Conservation (phyloP, 2,113 vertebrate species). For the Balaeniceps rex region DNA sequence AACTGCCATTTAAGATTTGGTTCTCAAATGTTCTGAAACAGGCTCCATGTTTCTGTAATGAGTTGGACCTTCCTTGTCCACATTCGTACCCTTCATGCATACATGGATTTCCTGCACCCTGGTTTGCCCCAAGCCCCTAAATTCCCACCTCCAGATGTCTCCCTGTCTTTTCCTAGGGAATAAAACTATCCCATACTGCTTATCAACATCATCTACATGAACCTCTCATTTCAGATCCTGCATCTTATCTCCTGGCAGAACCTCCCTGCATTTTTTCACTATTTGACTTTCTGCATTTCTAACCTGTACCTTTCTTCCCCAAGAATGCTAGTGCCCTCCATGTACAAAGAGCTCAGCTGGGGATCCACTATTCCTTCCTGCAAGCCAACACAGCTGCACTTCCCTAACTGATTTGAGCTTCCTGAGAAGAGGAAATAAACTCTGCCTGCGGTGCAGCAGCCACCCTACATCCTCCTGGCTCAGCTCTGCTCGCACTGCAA, state of each 20-base stretch:
- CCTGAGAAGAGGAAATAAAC: not conserved
- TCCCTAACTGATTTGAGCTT: not conserved
- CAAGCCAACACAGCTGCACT: not conserved
- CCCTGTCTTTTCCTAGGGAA: not conserved
- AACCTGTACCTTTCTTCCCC: not conserved
- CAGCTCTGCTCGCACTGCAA: not conserved
- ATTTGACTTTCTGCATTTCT: not conserved
- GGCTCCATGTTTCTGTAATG: not conserved
- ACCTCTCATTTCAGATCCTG: not conserved
- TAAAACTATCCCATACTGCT: not conserved
- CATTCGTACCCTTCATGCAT: not conserved
- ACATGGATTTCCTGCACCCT: not conserved
- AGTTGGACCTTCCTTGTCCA: not conserved
- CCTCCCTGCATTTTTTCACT: not conserved
- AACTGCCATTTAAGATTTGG: not conserved
- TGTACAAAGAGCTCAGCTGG: not conserved
- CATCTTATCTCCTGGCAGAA: not conserved
- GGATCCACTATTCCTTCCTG: not conserved
- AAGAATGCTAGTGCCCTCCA: not conserved
- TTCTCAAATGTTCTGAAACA: not conserved
- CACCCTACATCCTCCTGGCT: not conserved
- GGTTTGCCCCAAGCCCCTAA: not conserved
- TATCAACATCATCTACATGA: not conserved
- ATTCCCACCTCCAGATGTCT: not conserved
- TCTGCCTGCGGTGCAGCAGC: not conserved